Evolutionary conservation across 2,888 invertebrate species (phyloP).

Genomic region (Standfussiana lucernea): DNA sequence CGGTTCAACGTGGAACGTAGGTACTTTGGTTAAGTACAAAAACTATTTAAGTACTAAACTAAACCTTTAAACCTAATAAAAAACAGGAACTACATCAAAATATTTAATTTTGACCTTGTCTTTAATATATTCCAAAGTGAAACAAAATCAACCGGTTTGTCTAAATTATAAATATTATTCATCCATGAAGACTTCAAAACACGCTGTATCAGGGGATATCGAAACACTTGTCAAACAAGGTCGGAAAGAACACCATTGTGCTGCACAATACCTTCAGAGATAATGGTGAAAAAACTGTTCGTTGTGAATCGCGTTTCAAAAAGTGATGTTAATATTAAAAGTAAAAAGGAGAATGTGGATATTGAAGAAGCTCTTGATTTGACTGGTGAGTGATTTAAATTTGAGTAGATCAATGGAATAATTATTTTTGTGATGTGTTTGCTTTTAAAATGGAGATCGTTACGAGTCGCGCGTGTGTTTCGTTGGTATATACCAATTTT

Average conservation of each 20-base stretch:
- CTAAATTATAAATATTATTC: not conserved
- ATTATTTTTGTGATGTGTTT: too few species aligned
- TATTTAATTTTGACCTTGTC: not conserved
- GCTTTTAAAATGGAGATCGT: not conserved
- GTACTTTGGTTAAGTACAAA: too few species aligned
- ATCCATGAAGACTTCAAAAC: not conserved
- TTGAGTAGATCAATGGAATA: not conserved
- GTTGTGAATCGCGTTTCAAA: slow-evolving; percentile 21
- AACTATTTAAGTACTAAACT: not conserved
- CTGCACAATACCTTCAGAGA: not conserved
- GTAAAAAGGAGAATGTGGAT: slow-evolving; percentile 31
- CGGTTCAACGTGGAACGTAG: too few species aligned
- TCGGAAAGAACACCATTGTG: not conserved
- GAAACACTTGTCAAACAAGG: slow-evolving; percentile 8
- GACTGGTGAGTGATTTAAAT: slow-evolving; percentile 19
- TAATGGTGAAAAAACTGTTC: slow-evolving; percentile 36
- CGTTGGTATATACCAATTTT: not conserved
- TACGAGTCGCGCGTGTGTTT: not conserved
- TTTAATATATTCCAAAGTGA: slow-evolving; percentile 1
- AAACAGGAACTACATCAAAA: not conserved
- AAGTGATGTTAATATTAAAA: not conserved
- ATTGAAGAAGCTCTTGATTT: slow-evolving; percentile 53
- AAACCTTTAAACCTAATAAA: not conserved
- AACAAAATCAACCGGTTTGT: not conserved
- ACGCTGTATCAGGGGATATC: not conserved